These are phyloP conservation scores for Spheniscus humboldti DNA, from an alignment of 2,797 vertebrate genomes.

Conservation along the genomic window DNA sequence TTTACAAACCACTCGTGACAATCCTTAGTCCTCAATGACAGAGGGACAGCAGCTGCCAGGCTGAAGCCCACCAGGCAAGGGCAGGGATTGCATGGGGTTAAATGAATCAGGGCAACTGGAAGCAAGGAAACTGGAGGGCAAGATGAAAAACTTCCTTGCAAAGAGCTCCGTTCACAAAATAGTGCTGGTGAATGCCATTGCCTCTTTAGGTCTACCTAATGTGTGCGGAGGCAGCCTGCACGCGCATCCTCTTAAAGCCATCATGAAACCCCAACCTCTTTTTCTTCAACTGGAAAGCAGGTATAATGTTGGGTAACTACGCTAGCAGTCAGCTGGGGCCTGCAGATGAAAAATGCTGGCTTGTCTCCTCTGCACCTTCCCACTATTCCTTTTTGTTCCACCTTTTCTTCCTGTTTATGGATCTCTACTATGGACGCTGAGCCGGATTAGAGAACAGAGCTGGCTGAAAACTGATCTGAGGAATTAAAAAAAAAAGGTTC, in stretches of 20 bases:
- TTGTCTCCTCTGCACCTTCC: background rate
- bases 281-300: background rate
- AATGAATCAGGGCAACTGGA: background rate
- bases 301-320: background rate
- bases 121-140: background rate
- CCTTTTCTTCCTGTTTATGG: background rate
- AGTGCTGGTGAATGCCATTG: background rate
- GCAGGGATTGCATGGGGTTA: background rate
- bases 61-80: background rate
- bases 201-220: background rate
- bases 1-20: background rate
- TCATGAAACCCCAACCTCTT: background rate
- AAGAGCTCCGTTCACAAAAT: background rate
- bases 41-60: background rate
- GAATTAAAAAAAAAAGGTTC: background rate
- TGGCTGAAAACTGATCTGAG: background rate
- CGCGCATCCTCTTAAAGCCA: background rate
- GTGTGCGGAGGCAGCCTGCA: background rate
- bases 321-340: background rate
- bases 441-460: background rate
- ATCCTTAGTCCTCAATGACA: background rate
- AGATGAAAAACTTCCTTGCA: background rate
- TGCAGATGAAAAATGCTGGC: background rate
- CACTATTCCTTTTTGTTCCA: background rate
- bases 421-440: background rate